Percentiles rank a stretch among this genome's conserved stretches.
phyloP scores from a whole-genome alignment of 2,113 vertebrate genomes.

The Microcebus griseorufus region DNA sequence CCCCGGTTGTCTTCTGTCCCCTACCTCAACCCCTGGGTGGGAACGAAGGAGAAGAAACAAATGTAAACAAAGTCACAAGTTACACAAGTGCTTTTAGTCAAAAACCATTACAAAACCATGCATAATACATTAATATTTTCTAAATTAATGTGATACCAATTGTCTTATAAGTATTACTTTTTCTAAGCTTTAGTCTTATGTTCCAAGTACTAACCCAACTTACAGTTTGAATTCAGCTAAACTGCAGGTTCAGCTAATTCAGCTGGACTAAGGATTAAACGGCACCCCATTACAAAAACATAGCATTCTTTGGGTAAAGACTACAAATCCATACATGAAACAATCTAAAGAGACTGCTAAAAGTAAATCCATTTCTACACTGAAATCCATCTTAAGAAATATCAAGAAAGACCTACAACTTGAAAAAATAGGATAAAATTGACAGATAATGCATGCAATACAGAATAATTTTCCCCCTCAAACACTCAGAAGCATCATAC shows the following conservation, averaged over 20 bases:
- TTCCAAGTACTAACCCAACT: slow-evolving; percentile 12
- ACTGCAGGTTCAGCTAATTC: slow-evolving; percentile 15
- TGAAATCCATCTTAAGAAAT: background rate
- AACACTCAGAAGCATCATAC: background rate
- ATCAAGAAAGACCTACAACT: slow-evolving; percentile 6
- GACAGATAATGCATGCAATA: slow-evolving; percentile 15
- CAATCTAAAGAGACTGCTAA: slow-evolving; percentile 47
- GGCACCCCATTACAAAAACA: slow-evolving; percentile 49
- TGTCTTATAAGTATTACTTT: slow-evolving; percentile 1
- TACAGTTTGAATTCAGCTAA: slow-evolving; percentile 35
- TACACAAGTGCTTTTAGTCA: background rate
- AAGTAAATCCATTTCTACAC: slow-evolving; percentile 21
- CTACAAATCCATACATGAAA: slow-evolving; percentile 18
- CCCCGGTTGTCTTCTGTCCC: background rate
- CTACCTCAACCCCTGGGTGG: background rate
- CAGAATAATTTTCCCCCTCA: background rate
- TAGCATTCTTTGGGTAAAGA: slow-evolving; percentile 38
- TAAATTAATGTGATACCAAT: background rate
- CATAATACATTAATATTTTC: background rate
- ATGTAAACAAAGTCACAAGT: slow-evolving; percentile 34
- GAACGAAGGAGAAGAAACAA: background rate
- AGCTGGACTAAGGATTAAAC: slow-evolving; percentile 13
- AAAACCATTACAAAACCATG: slow-evolving; percentile 34
- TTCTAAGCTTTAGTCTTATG: slow-evolving; percentile 1
- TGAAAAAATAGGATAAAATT: background rate